These are phyloP conservation scores for Lutraria lutraria DNA, from an alignment of 2,888 invertebrate species.

Conservation along the genomic window DNA sequence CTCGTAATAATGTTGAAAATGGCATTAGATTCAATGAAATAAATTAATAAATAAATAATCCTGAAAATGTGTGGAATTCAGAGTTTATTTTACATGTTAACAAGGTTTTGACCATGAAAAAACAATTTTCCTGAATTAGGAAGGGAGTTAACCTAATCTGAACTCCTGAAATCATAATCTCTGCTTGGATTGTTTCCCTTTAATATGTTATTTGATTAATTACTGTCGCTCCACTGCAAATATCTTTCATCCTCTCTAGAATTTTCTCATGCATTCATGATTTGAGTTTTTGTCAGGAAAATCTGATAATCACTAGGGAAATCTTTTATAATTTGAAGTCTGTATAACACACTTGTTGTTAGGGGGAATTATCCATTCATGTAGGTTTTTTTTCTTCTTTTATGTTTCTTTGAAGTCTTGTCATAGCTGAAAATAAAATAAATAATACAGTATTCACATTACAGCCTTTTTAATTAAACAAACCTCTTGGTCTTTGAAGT, in stretches of 20 bases:
- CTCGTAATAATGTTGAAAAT: no score
- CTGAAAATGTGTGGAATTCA: not conserved
- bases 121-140: not conserved
- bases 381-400: no score
- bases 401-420: no score
- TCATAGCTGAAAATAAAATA: no score
- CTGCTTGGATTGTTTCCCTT: not conserved
- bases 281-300: not conserved
- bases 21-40: no score
- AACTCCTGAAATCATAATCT: not conserved
- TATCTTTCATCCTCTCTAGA: not conserved
- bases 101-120: not conserved
- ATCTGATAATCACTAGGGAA: not conserved
- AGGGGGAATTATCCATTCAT: no score
- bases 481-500: no score
- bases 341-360: no score
- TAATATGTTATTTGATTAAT: not conserved
- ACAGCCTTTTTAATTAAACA: no score
- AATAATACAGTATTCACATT: no score
- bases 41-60: no score
- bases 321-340: not conserved
- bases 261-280: not conserved
- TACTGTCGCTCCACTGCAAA: not conserved
- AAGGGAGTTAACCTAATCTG: not conserved
- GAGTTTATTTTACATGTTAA: not conserved